A percentile compares a stretch with the other conserved stretches of the same genome.
Conservation (phyloP, 2,888 invertebrate genomes). For the Netelia inedita region DNA sequence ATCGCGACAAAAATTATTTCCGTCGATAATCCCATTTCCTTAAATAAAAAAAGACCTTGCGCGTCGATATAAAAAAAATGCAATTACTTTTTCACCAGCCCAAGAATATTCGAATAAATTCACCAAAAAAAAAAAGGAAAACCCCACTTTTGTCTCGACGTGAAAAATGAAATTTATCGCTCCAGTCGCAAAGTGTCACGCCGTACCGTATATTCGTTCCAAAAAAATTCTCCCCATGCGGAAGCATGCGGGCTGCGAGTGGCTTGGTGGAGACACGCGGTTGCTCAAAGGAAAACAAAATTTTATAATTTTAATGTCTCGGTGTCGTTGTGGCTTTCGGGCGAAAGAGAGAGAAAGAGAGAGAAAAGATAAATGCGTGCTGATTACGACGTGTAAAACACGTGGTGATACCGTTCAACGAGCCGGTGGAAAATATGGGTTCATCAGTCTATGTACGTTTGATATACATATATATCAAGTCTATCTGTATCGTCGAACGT, state of each 20-base stretch:
- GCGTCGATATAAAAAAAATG: neutral
- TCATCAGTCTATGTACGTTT: neutral
- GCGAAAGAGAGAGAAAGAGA: neutral
- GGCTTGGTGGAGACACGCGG: neutral
- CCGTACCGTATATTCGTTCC: too few relatives aligned
- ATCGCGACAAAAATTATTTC: slow-evolving; percentile 5
- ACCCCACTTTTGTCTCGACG: too few relatives aligned
- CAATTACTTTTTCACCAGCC: too few relatives aligned
- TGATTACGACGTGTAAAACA: slow-evolving; percentile 5
- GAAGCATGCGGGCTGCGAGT: too few relatives aligned
- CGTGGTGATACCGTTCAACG: slow-evolving; percentile 17
- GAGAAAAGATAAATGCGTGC: neutral
- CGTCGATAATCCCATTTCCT: too few relatives aligned
- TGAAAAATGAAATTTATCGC: too few relatives aligned
- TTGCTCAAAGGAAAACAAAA: neutral
- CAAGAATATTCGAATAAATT: too few relatives aligned
- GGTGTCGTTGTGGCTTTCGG: neutral
- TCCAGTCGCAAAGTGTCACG: too few relatives aligned
- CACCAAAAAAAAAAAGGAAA: too few relatives aligned
- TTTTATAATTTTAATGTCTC: slow-evolving; percentile 2
- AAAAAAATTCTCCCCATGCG: too few relatives aligned
- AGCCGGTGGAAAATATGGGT: slow-evolving; percentile 3
- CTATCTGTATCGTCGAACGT: neutral
- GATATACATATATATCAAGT: neutral
- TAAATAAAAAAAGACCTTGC: neutral